Evolutionary conservation across 2,113 vertebrate species (phyloP).

Genomic region (Donacobius atricapilla): DNA sequence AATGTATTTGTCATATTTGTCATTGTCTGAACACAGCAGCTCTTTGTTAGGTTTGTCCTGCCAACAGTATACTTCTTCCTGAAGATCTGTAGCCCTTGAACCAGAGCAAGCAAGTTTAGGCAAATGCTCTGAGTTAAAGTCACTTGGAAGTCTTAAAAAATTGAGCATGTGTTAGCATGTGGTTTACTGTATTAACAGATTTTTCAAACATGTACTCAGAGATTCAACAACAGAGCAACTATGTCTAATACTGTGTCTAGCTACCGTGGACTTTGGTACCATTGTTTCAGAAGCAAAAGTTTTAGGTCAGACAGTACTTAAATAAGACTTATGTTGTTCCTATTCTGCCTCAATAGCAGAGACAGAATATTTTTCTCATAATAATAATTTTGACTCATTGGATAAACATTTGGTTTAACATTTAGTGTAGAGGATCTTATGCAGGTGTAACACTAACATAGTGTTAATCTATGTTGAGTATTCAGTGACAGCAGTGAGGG

Average conservation of each 20-base stretch:
- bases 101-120: not conserved
- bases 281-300: not conserved
- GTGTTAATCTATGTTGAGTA: not conserved
- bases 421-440: not conserved
- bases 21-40: not conserved
- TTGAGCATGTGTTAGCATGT: not conserved
- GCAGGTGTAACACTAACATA: not conserved
- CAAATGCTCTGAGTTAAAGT: not conserved
- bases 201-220: not conserved
- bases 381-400: too few species aligned
- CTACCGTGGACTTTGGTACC: not conserved
- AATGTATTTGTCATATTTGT: not conserved
- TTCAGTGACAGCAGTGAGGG: not conserved
- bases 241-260: not conserved
- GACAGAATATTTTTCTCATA: not conserved
- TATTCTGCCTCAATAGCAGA: not conserved
- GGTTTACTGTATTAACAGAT: not conserved
- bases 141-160: not conserved
- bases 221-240: not conserved
- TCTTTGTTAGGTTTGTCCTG: not conserved
- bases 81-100: not conserved
- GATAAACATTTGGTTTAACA: not conserved
- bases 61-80: not conserved
- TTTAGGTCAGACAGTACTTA: not conserved
- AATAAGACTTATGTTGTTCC: not conserved